Evolutionary conservation across 2,113 vertebrate species (phyloP), one percentile per base, ranked within the genome.

Genomic region (Abramis brama): DNA sequence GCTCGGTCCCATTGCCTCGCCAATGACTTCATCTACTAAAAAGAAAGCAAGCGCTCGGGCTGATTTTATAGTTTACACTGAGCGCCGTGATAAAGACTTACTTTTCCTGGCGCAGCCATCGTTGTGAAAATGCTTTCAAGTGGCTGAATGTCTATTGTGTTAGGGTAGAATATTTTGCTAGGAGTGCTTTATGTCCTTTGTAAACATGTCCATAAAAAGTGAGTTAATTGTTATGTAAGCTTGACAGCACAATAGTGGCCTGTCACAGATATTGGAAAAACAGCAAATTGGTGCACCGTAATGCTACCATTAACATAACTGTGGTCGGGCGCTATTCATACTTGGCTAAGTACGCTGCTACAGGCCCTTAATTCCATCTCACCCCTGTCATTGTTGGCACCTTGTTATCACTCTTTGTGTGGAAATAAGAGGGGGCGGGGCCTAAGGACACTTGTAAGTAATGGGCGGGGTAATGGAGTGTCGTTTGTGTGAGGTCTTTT

Each of bases 1-100:
- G 43, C 75, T 39, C n/a, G 62, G 70, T 59, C 60, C 52, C 36
- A 15, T 39, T 52, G 71, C 68, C 60, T 70, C 75, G 47, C 39
- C 76, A 78, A 78, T 47, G 60, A 88, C 78, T 89, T 86, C 88
- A 81, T 87, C 86, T 84, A 82, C 45, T 85, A 75, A 9, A 64
- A 45, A 83, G 79, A 62, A 64, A 39, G 55, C 50, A 55, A 45
- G 59, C 5, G 60, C 39, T 66, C 7, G 1, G 43, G 19, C n/a
- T 13, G n/a, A 30, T 73, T 66, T 86, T 86, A 57, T 75, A 80
- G 82, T 70, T 79, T 55, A 75, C 13, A 11, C 36, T 7, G 50
- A 68, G 64, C n/a, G 45, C 39, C 15, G 27, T 43, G 19, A 50
- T 77, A 80, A 71, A 60, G 45, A 75, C 45, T 55, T 60, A 57